Evolutionary conservation across 2,888 invertebrate species (phyloP), one percentile per base, ranked within the genome.

Genomic region (Meiosimyza decipiens): DNA sequence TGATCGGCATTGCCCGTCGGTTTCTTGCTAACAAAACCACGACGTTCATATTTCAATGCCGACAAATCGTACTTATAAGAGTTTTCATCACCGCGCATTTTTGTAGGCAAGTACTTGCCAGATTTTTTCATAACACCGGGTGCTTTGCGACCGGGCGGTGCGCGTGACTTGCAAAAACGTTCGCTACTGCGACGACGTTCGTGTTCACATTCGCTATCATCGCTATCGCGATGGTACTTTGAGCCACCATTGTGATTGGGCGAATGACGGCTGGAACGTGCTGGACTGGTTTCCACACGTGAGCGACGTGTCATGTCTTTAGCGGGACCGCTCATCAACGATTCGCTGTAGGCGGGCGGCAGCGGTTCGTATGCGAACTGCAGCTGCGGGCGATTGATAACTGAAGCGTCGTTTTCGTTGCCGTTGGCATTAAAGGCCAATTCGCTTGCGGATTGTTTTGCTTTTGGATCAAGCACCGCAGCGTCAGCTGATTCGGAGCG

Each of bases 151-250:
- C 89, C 90, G 63, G 90, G 89, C 5, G 90, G 89, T 15, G 89
- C 89, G 15, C 91, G 87, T 4, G 91, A 89, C 75, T 91, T 88
- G 77, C 92, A 89, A 84, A 92, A 90, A 68, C 92, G 87, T 82
- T 92, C 92, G 79, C 89, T 90, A 77, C 89, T 90, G 76, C 92
- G 88, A 13, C 92, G 85, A 69, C 89, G 88, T 80, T 92, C 92
- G 71, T 91, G 90, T 80, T 92, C 91, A 79, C 89, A 89, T 72
- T 91, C 91, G 77, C 89, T 89, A 72, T 89, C 89, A 68, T 87
- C 86, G 76, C 86, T 84, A 13, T 82, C 82, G 89, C 91, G 81
- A 64, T 79, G 79, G 70, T 80, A 18, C 40, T 63, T 70, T 47
- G 49, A 3, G 59, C 28, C 28, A 6, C 33, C 28, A 54, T 77